Evolutionary conservation across 2,888 invertebrate genomes (phyloP).

Genomic region (Eumacrocentrus americanus): DNA sequence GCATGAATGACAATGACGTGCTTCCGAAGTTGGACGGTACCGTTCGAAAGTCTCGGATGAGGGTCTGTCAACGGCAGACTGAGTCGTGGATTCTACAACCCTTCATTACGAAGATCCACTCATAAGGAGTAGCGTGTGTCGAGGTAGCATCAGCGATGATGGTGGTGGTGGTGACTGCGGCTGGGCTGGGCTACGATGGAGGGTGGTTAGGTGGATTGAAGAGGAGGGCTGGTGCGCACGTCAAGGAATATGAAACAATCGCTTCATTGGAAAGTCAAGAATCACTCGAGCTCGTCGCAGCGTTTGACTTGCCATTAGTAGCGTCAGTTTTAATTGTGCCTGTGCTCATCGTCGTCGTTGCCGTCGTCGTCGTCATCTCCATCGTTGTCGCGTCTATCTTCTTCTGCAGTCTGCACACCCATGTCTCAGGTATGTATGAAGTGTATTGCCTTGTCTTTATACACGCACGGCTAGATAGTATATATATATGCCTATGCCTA

Average conservation of each 20-base stretch:
- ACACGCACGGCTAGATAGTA: conserved; percentile 36
- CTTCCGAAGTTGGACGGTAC: conserved; percentile 34
- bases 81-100: conserved; percentile 14
- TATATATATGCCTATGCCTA: conserved; percentile 34
- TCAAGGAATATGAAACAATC: conserved; percentile 59
- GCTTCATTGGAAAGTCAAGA: conserved; percentile 62
- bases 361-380: no score
- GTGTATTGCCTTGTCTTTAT: conserved; percentile 56
- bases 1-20: conserved; percentile 27
- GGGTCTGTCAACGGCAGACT: conserved; percentile 52
- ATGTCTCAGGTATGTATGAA: conserved; percentile 56
- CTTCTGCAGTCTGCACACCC: conserved; percentile 50
- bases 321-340: conserved; percentile 63
- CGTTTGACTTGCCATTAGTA: conserved; percentile 63
- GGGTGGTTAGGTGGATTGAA: conserved; percentile 34
- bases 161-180: no score
- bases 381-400: conserved; percentile 40
- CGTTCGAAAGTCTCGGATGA: conserved; percentile 33
- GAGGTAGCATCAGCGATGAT: conserved; percentile 8
- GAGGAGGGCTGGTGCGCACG: conserved; percentile 38
- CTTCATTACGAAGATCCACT: conserved; percentile 23
- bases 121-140: conserved; percentile 7
- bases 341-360: conserved; percentile 44
- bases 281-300: conserved; percentile 58
- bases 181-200: no score